Evolutionary conservation across 1,140 invertebrate species (phyloP).

Genomic region (Tribolium madens): DNA sequence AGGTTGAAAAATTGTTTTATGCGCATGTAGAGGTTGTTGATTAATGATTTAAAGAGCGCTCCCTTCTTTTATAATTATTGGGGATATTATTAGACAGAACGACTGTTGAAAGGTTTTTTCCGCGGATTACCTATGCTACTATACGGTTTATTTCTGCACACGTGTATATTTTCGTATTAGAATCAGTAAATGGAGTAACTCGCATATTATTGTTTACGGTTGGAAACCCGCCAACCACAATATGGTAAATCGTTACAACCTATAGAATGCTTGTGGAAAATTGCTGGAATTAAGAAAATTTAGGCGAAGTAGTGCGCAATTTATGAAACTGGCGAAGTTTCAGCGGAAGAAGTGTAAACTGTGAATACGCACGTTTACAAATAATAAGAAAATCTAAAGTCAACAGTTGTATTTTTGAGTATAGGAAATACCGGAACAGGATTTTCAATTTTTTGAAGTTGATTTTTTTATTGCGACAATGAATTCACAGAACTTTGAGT

Average conservation of each 20-base stretch:
- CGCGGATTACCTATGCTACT: background rate
- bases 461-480: no score
- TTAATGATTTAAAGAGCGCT: slow-evolving; percentile 6
- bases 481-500: no score
- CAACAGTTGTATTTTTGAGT: no score
- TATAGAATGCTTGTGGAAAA: slow-evolving; percentile 24
- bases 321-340: slow-evolving; percentile 6
- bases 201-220: slow-evolving; percentile 38
- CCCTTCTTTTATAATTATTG: slow-evolving; percentile 19
- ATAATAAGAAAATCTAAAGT: background rate
- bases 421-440: no score
- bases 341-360: background rate
- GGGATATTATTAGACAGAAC: slow-evolving; percentile 13
- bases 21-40: slow-evolving; percentile 6
- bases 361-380: background rate
- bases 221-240: slow-evolving; percentile 41
- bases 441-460: no score
- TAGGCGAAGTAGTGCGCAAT: slow-evolving; percentile 8
- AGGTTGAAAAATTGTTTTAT: slow-evolving; percentile 33
- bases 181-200: slow-evolving; percentile 41
- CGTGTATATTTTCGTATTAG: slow-evolving; percentile 39
- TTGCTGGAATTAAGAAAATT: slow-evolving; percentile 22
- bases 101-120: slow-evolving; percentile 12
- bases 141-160: slow-evolving; percentile 35
- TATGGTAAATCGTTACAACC: slow-evolving; percentile 38